A percentile compares a stretch with the other conserved stretches of the same genome.
phyloP scores from a whole-genome alignment of 2,888 invertebrate species.

The Habroteleia sp. region DNA sequence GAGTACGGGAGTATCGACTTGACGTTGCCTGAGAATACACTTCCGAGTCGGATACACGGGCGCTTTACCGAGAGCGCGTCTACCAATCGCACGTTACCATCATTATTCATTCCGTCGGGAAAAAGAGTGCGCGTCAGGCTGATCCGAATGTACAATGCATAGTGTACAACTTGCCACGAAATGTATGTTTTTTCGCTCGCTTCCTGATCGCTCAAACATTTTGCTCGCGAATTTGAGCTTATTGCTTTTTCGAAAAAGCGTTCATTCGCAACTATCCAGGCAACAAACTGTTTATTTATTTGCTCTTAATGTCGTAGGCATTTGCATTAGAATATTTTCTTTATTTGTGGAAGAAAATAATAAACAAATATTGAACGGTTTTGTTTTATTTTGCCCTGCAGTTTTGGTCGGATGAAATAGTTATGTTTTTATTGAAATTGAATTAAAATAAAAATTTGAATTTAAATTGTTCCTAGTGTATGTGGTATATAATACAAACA shows the following conservation, averaged over 20 bases:
- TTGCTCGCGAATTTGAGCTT: slow-evolving; percentile 15
- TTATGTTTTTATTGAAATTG: too few species aligned
- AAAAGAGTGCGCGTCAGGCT: slow-evolving; percentile 49
- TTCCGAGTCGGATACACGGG: slow-evolving; percentile 45
- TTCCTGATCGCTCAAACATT: slow-evolving; percentile 10
- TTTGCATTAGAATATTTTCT: slow-evolving; percentile 7
- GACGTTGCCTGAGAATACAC: slow-evolving; percentile 59
- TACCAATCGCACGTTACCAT: slow-evolving; percentile 54
- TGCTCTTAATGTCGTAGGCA: slow-evolving; percentile 12
- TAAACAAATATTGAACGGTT: too few species aligned
- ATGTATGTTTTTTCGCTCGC: slow-evolving; percentile 23
- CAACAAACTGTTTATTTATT: slow-evolving; percentile 18
- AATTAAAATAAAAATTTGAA: too few species aligned
- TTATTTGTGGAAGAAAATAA: too few species aligned
- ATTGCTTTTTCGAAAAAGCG: slow-evolving; percentile 13
- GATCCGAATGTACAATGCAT: slow-evolving; percentile 56
- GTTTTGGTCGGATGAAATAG: too few species aligned
- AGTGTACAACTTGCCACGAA: slow-evolving; percentile 36
- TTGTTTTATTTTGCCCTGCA: too few species aligned
- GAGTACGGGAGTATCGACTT: slow-evolving; percentile 55
- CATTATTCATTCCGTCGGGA: slow-evolving; percentile 60
- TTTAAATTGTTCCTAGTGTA: too few species aligned
- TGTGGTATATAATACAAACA: too few species aligned
- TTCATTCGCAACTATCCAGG: not conserved
- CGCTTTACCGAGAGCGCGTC: slow-evolving; percentile 46